A percentile compares a stretch with the other conserved stretches of the same genome.
Evolutionary conservation across 2,888 invertebrate species (phyloP).

Genomic region (Seira ritae): DNA sequence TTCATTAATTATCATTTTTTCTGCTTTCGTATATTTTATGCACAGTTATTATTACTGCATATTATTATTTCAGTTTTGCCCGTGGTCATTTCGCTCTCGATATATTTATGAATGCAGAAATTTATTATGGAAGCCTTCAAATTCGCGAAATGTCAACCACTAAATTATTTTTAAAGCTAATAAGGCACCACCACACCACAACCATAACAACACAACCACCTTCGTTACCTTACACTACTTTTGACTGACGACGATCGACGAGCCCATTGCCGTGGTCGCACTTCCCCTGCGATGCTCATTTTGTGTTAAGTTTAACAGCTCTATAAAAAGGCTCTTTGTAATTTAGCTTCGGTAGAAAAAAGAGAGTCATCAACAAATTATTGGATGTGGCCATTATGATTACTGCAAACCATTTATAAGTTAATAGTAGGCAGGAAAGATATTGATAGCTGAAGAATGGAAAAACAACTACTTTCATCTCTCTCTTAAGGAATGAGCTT

Average conservation of each 20-base stretch:
- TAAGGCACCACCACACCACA: neutral
- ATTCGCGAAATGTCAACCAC: constrained; percentile 2
- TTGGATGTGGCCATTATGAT: neutral
- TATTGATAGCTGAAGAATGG: neutral
- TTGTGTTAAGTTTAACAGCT: constrained; percentile 6
- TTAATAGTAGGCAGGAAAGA: too few species aligned
- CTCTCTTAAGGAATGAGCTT: neutral
- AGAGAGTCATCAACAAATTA: neutral
- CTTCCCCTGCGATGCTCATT: neutral
- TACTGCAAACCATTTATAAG: neutral
- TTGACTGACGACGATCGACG: too few species aligned
- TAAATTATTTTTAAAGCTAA: constrained; percentile 11
- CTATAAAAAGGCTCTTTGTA: constrained; percentile 6
- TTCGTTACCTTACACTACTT: constrained; percentile 7
- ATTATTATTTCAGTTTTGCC: too few species aligned
- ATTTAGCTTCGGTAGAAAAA: neutral
- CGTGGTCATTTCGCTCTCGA: neutral
- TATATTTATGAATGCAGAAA: constrained; percentile 3
- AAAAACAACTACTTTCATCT: neutral
- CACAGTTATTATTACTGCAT: neutral
- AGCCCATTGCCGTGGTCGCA: neutral
- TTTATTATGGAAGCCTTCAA: neutral
- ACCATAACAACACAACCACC: neutral
- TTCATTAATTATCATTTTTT: neutral
- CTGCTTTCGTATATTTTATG: neutral